Conservation (phyloP, 2,888 invertebrate species). For the Tachystola acroxantha region DNA sequence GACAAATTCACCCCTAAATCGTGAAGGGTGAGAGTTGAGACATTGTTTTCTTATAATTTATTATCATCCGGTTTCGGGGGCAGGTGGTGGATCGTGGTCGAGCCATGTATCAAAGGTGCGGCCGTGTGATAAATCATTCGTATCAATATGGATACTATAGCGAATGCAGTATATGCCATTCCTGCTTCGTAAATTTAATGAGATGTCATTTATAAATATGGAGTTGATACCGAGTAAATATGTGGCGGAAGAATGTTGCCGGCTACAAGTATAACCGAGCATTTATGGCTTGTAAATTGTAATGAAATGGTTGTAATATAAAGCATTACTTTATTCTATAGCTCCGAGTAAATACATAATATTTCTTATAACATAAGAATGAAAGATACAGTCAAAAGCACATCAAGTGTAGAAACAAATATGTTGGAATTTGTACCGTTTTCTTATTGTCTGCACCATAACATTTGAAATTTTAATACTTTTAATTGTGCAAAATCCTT, state of each 20-base stretch:
- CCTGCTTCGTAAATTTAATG: constrained; percentile 4
- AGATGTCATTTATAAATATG: background rate
- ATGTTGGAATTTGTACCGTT: too few relatives aligned
- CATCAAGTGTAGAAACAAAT: too few relatives aligned
- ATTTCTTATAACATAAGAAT: too few relatives aligned
- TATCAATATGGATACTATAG: constrained; percentile 21
- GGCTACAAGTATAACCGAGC: too few relatives aligned
- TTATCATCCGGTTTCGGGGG: constrained; percentile 61
- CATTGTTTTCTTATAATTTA: constrained; percentile 63
- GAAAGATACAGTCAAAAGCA: too few relatives aligned
- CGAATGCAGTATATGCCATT: background rate
- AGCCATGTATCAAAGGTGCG: constrained; percentile 21
- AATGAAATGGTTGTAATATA: too few relatives aligned
- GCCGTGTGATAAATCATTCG: constrained; percentile 27
- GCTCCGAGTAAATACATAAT: too few relatives aligned
- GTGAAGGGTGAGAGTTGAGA: constrained; percentile 53
- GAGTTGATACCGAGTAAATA: background rate
- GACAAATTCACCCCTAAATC: constrained; percentile 35
- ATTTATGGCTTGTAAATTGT: too few relatives aligned
- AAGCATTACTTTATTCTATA: too few relatives aligned
- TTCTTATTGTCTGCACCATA: too few relatives aligned
- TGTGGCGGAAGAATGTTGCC: background rate
- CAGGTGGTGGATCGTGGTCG: constrained; percentile 66
- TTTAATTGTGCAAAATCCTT: too few relatives aligned
- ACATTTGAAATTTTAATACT: too few relatives aligned